Conservation (phyloP, 2,888 invertebrate species). For the Anthoptus insignis region DNA sequence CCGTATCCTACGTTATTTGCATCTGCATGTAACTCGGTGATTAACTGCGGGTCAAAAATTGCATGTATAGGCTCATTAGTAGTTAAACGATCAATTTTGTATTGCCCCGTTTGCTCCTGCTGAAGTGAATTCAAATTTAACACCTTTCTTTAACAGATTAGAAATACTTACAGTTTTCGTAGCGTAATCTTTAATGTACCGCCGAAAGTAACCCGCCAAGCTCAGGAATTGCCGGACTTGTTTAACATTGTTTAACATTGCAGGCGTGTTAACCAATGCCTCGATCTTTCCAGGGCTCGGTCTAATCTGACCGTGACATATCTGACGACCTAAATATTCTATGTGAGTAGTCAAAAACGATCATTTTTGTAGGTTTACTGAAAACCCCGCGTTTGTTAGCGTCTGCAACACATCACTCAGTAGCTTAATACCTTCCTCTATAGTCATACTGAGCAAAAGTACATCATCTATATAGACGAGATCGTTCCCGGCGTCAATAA, state of each 20-base stretch:
- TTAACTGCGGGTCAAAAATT: neutral
- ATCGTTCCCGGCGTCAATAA: neutral
- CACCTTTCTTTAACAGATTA: neutral
- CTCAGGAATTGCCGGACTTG: slow-evolving; percentile 42
- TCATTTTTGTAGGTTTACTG: slow-evolving; percentile 46
- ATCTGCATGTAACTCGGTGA: neutral
- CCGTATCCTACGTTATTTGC: neutral
- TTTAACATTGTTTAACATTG: too few species aligned
- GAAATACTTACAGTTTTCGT: too few species aligned
- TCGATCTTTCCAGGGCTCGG: slow-evolving; percentile 49
- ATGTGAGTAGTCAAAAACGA: slow-evolving; percentile 43
- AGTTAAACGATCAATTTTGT: neutral
- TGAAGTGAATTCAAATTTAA: neutral
- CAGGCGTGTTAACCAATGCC: slow-evolving; percentile 44
- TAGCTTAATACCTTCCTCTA: slow-evolving; percentile 9
- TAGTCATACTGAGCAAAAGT: neutral
- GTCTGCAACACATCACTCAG: slow-evolving; percentile 27
- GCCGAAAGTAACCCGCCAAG: neutral
- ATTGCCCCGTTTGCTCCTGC: neutral
- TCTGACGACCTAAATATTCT: slow-evolving; percentile 49
- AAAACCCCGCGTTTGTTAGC: slow-evolving; percentile 47
- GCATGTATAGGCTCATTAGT: neutral
- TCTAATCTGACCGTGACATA: slow-evolving; percentile 48
- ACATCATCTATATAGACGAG: neutral
- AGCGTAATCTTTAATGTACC: neutral